phyloP scores from a whole-genome alignment of 1,140 invertebrate species.

The Mesaphorura yosii region DNA sequence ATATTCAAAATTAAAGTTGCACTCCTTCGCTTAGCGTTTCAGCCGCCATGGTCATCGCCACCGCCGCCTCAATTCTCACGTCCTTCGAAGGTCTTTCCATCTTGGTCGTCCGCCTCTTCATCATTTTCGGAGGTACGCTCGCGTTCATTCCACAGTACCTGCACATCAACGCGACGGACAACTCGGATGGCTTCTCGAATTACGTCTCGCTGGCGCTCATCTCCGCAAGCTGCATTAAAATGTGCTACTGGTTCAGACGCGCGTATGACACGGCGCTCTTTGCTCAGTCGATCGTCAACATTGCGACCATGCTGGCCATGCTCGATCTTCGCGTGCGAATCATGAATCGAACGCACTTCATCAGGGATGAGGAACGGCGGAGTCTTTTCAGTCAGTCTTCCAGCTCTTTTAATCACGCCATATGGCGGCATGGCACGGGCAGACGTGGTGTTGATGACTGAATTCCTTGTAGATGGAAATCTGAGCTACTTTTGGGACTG shows the following conservation, averaged over 20 bases:
- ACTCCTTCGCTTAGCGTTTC: background rate
- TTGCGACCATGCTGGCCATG: no score
- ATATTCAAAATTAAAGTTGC: background rate
- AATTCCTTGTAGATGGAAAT: conserved; percentile 76
- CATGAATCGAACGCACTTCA: no score
- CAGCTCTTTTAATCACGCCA: no score
- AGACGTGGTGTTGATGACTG: no score
- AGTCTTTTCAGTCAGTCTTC: no score
- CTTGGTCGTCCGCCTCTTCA: conserved; percentile 27
- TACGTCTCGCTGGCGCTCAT: conserved; percentile 48
- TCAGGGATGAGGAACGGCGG: no score
- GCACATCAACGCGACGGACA: conserved; percentile 39
- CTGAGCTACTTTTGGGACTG: conserved; percentile 93
- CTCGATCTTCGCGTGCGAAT: no score
- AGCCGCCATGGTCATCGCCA: background rate
- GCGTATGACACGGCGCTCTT: no score
- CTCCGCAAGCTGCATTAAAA: conserved; percentile 46
- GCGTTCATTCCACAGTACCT: conserved; percentile 46
- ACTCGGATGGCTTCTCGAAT: conserved; percentile 45
- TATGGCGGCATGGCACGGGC: no score
- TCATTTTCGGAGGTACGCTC: conserved; percentile 44
- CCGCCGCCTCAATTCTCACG: background rate
- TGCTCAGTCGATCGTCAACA: no score
- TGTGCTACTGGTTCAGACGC: conserved; percentile 53
- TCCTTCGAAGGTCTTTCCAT: background rate